A percentile compares a stretch with the other conserved stretches of the same genome.
These are phyloP conservation scores for Trissoscelio sp. DNA, from an alignment of 2,888 invertebrate species.

Conservation along the genomic window DNA sequence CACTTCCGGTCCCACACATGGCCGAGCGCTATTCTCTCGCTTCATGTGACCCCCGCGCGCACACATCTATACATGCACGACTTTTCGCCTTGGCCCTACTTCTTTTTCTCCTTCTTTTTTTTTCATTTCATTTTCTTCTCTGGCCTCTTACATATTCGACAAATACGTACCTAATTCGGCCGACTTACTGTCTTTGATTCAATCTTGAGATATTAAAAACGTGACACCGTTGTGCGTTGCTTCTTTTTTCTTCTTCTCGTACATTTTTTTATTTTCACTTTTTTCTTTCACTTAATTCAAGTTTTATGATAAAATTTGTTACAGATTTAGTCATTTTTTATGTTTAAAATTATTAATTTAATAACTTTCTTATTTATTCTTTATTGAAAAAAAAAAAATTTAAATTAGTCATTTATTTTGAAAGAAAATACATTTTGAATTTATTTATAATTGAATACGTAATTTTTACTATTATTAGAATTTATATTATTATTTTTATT, in stretches of 20 bases:
- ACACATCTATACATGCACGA: constrained; percentile 65
- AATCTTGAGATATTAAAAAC: constrained; percentile 33
- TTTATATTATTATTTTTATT: no score
- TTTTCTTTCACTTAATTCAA: no score
- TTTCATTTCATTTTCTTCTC: constrained; percentile 44
- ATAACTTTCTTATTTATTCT: no score
- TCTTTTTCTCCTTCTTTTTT: constrained; percentile 48
- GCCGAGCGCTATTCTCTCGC: constrained; percentile 73
- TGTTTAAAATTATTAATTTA: no score
- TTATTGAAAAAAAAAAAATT: no score
- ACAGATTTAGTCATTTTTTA: no score
- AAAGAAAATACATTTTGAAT: no score
- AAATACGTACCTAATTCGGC: constrained; percentile 39
- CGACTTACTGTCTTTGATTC: constrained; percentile 21
- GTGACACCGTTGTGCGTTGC: constrained; percentile 20
- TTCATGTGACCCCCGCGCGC: constrained; percentile 71
- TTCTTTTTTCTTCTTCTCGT: neutral
- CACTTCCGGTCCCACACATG: constrained; percentile 83
- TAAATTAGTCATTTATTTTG: no score
- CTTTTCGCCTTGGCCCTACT: constrained; percentile 61
- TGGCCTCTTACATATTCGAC: constrained; percentile 38
- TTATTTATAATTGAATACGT: no score
- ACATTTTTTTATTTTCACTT: no score
- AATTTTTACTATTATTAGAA: no score
- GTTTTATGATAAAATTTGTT: no score